Evolutionary conservation across 1,140 invertebrate genomes (phyloP).

Genomic region (Dolichoris vasculosae): DNA sequence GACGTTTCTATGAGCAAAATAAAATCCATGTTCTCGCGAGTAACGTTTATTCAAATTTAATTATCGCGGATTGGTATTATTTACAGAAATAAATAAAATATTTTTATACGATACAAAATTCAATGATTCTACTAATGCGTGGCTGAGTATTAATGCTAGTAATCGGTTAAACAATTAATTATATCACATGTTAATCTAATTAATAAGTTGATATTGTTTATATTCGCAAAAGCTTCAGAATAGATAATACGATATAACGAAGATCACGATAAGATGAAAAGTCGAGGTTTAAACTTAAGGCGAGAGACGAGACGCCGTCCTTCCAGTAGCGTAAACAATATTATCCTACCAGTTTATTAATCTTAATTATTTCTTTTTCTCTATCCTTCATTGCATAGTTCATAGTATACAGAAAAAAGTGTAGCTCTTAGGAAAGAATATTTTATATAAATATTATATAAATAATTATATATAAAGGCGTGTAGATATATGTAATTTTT

Average conservation of each 20-base stretch:
- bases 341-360: slow-evolving; percentile 53
- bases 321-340: slow-evolving; percentile 57
- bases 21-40: no score
- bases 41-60: no score
- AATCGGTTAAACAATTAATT: not conserved
- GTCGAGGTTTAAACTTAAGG: not conserved
- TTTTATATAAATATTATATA: slow-evolving; percentile 56
- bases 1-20: no score
- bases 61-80: not conserved
- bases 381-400: slow-evolving; percentile 34
- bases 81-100: not conserved
- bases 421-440: slow-evolving; percentile 50
- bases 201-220: not conserved
- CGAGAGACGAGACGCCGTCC: slow-evolving; percentile 55
- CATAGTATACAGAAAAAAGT: slow-evolving; percentile 22
- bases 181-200: not conserved
- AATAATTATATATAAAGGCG: slow-evolving; percentile 52
- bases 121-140: not conserved
- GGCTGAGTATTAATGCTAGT: not conserved
- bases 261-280: not conserved
- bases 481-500: slow-evolving; percentile 53
- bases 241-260: not conserved
- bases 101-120: not conserved
- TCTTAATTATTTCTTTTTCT: slow-evolving; percentile 49
- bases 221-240: not conserved